Evolutionary conservation across 2,113 vertebrate species (phyloP), one percentile per base, ranked within the genome.

Genomic region (Paracyprichromis sp.): DNA sequence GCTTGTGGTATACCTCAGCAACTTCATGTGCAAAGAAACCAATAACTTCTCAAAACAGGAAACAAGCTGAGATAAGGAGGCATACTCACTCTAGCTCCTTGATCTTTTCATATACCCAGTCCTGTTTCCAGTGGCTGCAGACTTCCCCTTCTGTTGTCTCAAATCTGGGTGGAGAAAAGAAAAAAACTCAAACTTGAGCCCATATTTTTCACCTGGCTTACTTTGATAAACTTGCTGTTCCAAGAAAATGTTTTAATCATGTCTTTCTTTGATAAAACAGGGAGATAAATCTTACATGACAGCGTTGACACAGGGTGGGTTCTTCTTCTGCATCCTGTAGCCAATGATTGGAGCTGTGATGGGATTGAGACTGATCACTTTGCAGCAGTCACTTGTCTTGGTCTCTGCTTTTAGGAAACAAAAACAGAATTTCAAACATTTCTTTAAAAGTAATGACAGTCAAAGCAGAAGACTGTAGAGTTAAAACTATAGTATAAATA

Each of bases 341-440:
- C 95, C 96, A 19, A 89, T 79, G 91, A 97, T 97, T 38, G 93
- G 85, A 34, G 63, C 83, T 0, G 34, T 92, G 87, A 96, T 56
- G 9, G 83, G 86, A 13, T 3, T 12, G 2, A 7, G 34, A 2
- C 95, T 92, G 66, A 92, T 69, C 29, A 73, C 3, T 4, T 53
- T 94, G 90, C 96, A 97, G 87, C 96, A 97, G 1, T 36, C n/a
- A 19, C 3, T 13, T 1, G 61, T 1, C 73, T 95, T 96, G 0
- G 69, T 79, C 66, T 66, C 82, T 71, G 82, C 87, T 91, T 86
- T 86, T 89, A 63, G 7, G 21, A 69, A 83, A 82, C 17, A 82
- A 79, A 73, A 73, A 9, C n/a, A 73, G 21, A 45, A 24, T 73
- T 73, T 73, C 69, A 73, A 45, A 73, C 40, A 73, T 45, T 73